Percentiles rank a stretch among this genome's conserved stretches.
Conservation (phyloP, 2,888 invertebrate genomes). For the Busseola fusca region DNA sequence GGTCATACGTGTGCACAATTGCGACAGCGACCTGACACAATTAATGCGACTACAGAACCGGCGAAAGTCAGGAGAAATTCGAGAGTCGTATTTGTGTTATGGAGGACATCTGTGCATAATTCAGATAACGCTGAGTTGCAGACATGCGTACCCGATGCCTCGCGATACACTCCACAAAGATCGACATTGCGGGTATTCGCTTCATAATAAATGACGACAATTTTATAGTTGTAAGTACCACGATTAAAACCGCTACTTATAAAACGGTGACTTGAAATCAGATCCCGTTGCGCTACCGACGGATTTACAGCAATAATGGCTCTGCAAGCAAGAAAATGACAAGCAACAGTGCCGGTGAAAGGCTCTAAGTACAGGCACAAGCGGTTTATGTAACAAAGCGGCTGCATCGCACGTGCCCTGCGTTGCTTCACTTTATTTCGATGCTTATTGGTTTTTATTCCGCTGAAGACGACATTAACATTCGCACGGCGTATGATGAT, state of each 20-base stretch:
- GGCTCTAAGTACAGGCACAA: constrained; percentile 70
- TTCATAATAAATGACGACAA: constrained; percentile 44
- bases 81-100: constrained; percentile 63
- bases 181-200: constrained; percentile 40
- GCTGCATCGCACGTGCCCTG: constrained; percentile 70
- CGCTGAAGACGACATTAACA: constrained; percentile 61
- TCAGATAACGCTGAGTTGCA: constrained; percentile 53
- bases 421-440: constrained; percentile 62
- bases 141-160: constrained; percentile 25
- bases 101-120: constrained; percentile 53
- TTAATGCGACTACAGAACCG: constrained; percentile 67
- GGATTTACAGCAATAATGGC: constrained; percentile 75
- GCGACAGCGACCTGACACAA: constrained; percentile 71
- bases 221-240: constrained; percentile 44
- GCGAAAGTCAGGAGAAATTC: constrained; percentile 80
- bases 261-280: constrained; percentile 61
- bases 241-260: constrained; percentile 57
- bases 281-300: constrained; percentile 69
- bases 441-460: constrained; percentile 64
- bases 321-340: constrained; percentile 77
- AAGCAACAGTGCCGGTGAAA: constrained; percentile 78
- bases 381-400: constrained; percentile 77
- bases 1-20: constrained; percentile 65
- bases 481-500: constrained; percentile 65
- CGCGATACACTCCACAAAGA: constrained; percentile 38